Evolutionary conservation across 2,888 invertebrate genomes (phyloP), one percentile per base, ranked within the genome.

Genomic region (Scotopteryx bipunctaria): DNA sequence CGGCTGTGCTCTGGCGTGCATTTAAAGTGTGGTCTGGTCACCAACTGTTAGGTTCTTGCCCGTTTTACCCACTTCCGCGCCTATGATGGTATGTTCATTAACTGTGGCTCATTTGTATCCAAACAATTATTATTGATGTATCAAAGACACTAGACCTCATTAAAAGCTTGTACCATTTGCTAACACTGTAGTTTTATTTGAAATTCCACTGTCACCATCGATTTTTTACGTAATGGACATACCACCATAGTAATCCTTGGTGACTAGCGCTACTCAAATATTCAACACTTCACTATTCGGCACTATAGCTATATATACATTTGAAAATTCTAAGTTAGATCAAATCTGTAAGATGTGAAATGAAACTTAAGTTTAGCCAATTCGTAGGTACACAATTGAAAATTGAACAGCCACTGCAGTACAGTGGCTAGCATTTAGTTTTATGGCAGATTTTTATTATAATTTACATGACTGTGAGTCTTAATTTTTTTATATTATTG

Each of bases 81-180:
- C 53, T 80, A 81, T 84, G 86, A 73, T 86, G 88, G 89, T 88
- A 89, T 89, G 88, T 88, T 83, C 87, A 86, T 82, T 77, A 63
- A 25, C 70, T 69, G 69, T 71, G 71, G 63, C 66, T 21, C 72
- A 71, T 65, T 68, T 73, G 67, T 77, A 76, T 80, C 71, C 76
- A 70, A 63, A 63, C 21, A 21, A 66, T 23, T 15, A 42, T 63
- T 23, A 63, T 69, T 63, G 65, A 71, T 86, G 83, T 87, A 83
- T 79, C 78, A 73, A 76, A 79, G 69, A 79, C 76, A 79, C 73
- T 86, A 80, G 78, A 85, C 81, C 75, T 83, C 80, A 87, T 89
- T 89, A 88, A 89, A 75, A 67, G 76, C 83, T 78, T 87, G n/a
- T n/a, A 78, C 54, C 78, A 78, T 82, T 83, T 81, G 79, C 76